Percentiles rank a stretch among this genome's conserved stretches.
phyloP scores from a whole-genome alignment of 2,797 vertebrate genomes.

The Leptodactylus fallax region DNA sequence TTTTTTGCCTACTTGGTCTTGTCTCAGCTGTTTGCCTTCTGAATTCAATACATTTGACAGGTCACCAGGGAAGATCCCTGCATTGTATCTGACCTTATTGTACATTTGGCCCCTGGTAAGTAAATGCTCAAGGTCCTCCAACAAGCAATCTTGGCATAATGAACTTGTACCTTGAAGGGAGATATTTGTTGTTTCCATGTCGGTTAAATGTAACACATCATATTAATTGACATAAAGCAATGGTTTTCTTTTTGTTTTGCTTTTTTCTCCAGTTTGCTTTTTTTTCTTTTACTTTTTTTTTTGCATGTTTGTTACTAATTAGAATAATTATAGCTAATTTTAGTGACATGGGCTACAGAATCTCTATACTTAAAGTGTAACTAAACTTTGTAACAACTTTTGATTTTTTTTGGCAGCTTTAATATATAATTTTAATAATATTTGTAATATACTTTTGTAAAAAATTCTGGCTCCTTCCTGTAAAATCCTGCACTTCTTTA shows the following conservation, averaged over 20 bases:
- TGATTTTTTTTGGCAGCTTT: no score
- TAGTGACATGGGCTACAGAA: background rate
- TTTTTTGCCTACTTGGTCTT: slow-evolving; percentile 41
- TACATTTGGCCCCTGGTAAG: slow-evolving; percentile 53
- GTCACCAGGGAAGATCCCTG: background rate
- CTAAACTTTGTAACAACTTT: no score
- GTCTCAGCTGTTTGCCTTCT: slow-evolving; percentile 45
- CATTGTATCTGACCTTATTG: slow-evolving; percentile 56
- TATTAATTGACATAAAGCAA: slow-evolving; percentile 56
- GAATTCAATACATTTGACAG: slow-evolving; percentile 61
- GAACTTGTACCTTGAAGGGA: slow-evolving; percentile 63
- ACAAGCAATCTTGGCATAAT: slow-evolving; percentile 57
- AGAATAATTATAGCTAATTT: background rate
- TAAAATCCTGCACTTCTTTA: no score
- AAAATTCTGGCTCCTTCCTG: no score
- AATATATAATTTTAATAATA: no score
- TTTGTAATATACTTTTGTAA: no score
- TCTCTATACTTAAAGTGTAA: no score
- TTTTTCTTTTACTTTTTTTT: background rate
- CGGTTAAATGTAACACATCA: slow-evolving; percentile 58
- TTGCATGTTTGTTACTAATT: background rate
- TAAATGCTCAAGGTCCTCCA: slow-evolving; percentile 51
- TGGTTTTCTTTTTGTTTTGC: slow-evolving; percentile 3
- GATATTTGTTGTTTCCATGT: slow-evolving; percentile 61
- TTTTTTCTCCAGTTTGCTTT: slow-evolving; percentile 19